phyloP scores from a whole-genome alignment of 2,113 vertebrate species.

The Nettapus auritus region DNA sequence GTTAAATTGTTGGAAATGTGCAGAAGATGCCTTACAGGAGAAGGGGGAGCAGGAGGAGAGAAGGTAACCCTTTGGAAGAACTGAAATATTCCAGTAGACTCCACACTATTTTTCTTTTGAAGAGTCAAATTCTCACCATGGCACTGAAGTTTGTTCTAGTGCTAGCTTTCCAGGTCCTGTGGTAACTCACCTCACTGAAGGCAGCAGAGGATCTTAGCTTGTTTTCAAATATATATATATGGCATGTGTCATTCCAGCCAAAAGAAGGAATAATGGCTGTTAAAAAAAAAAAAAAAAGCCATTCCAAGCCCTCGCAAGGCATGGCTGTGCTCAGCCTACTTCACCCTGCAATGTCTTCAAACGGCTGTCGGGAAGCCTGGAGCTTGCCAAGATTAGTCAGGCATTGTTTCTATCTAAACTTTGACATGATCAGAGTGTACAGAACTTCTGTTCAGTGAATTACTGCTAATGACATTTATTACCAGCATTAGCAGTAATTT shows the following conservation, averaged over 20 bases:
- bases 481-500: conserved; percentile 66
- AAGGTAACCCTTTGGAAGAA: background rate
- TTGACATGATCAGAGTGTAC: background rate
- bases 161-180: background rate
- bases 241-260: background rate
- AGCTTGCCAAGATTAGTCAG: conserved; percentile 16
- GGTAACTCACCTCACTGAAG: background rate
- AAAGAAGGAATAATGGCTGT: background rate
- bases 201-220: background rate
- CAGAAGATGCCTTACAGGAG: background rate
- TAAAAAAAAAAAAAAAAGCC: background rate
- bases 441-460: conserved; percentile 45
- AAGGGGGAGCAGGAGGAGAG: background rate
- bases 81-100: background rate
- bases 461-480: conserved; percentile 67
- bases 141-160: background rate
- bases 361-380: background rate
- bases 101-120: background rate
- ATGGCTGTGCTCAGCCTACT: background rate
- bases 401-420: conserved; percentile 40
- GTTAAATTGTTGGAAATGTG: background rate
- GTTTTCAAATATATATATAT: background rate
- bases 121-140: background rate
- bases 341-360: background rate
- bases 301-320: background rate